These are phyloP conservation scores for Antigone vipio DNA, from an alignment of 2,113 vertebrate genomes.

Conservation along the genomic window DNA sequence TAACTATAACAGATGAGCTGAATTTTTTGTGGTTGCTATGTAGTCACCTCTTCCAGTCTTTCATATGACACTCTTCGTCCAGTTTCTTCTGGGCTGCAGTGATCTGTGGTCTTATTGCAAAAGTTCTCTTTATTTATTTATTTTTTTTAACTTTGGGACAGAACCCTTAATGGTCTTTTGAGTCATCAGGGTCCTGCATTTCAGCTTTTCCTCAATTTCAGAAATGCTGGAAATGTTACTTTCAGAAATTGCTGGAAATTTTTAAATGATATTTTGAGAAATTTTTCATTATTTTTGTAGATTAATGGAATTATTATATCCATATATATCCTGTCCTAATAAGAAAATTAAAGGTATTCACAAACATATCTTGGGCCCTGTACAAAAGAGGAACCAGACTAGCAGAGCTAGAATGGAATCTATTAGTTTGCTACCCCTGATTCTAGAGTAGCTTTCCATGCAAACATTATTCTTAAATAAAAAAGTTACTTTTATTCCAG, in stretches of 20 bases:
- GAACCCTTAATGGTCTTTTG: neutral
- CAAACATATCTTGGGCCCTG: neutral
- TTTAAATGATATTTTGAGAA: neutral
- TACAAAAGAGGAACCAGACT: neutral
- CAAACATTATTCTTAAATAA: neutral
- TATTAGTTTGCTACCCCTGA: neutral
- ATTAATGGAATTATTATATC: neutral
- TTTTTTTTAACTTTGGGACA: neutral
- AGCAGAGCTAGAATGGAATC: neutral
- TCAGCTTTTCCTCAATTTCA: neutral
- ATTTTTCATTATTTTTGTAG: neutral
- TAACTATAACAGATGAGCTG: neutral
- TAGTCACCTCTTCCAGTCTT: neutral
- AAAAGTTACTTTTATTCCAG: constrained; percentile 20
- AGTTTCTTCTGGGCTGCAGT: neutral
- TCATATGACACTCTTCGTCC: neutral
- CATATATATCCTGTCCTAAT: neutral
- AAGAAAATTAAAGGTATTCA: neutral
- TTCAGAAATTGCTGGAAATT: neutral
- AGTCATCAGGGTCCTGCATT: neutral
- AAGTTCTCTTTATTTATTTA: neutral
- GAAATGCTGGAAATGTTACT: neutral
- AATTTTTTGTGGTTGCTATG: neutral
- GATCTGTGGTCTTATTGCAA: neutral
- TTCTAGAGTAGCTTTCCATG: neutral